phyloP scores from a whole-genome alignment of 2,888 invertebrate genomes.

The Xylota sylvarum region DNA sequence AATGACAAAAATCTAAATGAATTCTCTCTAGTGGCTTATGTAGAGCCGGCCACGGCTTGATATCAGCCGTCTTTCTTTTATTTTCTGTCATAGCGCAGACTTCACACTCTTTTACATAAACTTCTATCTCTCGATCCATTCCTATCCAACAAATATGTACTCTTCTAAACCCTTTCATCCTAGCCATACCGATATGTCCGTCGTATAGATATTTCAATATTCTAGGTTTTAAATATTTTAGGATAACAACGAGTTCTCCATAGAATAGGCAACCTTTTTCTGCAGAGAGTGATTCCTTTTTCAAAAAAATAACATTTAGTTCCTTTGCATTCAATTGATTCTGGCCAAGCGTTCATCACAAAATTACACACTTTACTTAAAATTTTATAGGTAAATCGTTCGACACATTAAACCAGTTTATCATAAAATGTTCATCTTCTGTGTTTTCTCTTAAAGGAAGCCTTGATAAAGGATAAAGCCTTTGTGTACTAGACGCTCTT shows the following conservation, averaged over 20 bases:
- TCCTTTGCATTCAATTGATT: too few relatives aligned
- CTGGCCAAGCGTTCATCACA: too few relatives aligned
- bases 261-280: background rate
- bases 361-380: background rate
- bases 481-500: conserved; percentile 33
- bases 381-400: background rate
- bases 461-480: conserved; percentile 5
- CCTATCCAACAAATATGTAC: conserved; percentile 5
- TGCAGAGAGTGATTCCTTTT: background rate
- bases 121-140: conserved; percentile 3
- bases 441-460: background rate
- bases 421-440: background rate
- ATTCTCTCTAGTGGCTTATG: too few relatives aligned
- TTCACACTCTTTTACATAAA: background rate
- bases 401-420: background rate
- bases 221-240: background rate
- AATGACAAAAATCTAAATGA: conserved; percentile 30
- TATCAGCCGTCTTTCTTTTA: background rate
- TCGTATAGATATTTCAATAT: too few relatives aligned
- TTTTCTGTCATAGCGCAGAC: conserved; percentile 3
- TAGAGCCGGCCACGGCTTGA: background rate
- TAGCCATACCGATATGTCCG: conserved; percentile 13
- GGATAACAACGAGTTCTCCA: conserved; percentile 12
- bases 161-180: conserved; percentile 9
- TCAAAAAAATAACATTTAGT: background rate